Conservation (phyloP, 2,797 vertebrate species). For the Cirrhinus molitorella region DNA sequence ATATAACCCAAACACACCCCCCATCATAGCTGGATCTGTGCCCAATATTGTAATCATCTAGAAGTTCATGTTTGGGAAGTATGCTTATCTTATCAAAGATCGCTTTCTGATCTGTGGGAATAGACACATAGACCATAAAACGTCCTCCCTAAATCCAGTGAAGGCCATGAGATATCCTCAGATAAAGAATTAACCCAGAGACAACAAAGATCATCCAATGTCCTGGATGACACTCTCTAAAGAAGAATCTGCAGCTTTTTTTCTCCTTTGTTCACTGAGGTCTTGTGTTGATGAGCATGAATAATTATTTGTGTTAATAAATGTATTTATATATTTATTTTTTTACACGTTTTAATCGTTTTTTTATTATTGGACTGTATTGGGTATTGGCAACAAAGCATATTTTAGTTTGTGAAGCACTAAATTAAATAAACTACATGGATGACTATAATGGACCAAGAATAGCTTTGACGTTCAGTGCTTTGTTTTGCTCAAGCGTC, state of each 20-base stretch:
- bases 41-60: conserved; percentile 49
- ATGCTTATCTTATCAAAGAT: conserved; percentile 58
- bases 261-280: not conserved
- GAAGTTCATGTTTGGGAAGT: conserved; percentile 33
- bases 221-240: not conserved
- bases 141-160: not conserved
- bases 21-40: conserved; percentile 12
- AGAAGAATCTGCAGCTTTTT: not conserved
- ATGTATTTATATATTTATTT: not conserved
- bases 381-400: not conserved
- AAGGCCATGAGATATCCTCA: conserved; percentile 38
- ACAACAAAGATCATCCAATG: conserved; percentile 3
- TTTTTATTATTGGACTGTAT: not conserved
- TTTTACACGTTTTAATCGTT: not conserved
- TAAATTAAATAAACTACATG: conserved; percentile 15
- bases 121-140: conserved; percentile 27
- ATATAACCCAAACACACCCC: conserved; percentile 16
- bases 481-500: not conserved
- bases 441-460: not conserved
- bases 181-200: conserved; percentile 31
- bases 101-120: conserved; percentile 18
- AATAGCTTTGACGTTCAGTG: not conserved
- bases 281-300: not conserved
- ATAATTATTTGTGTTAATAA: too few relatives aligned
- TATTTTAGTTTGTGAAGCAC: not conserved